Conservation (phyloP, 2,113 vertebrate species). For the Chrysochloris asiatica region DNA sequence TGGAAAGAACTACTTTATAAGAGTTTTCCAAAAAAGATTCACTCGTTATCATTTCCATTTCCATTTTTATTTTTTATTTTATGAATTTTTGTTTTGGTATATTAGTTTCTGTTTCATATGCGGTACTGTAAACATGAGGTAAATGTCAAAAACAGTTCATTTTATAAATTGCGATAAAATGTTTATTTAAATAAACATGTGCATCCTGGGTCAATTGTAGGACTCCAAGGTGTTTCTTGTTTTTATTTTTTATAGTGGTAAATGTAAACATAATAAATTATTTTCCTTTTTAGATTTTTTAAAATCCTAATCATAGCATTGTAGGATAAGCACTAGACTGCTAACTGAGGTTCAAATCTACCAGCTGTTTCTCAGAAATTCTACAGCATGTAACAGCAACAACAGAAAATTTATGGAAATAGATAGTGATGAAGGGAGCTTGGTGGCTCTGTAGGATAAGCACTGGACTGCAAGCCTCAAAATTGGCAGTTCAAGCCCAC, state of each 20-base stretch:
- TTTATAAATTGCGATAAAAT: constrained; percentile 49
- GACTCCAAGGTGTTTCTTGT: constrained; percentile 6
- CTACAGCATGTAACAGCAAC: no score
- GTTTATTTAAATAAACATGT: constrained; percentile 34
- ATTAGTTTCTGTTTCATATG: constrained; percentile 47
- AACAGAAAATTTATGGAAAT: no score
- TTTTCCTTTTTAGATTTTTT: neutral
- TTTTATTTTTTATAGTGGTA: neutral
- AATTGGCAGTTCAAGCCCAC: no score
- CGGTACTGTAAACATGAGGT: constrained; percentile 10
- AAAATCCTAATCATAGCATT: no score
- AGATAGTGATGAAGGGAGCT: no score
- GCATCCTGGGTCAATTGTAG: neutral
- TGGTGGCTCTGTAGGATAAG: no score
- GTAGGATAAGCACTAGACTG: no score
- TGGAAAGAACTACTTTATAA: constrained; percentile 7
- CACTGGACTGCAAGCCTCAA: no score
- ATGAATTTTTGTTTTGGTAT: neutral
- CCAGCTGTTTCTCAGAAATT: no score
- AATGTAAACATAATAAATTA: neutral
- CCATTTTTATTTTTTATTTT: constrained; percentile 17
- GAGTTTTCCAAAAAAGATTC: constrained; percentile 11
- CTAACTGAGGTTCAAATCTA: no score
- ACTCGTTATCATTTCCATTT: constrained; percentile 18
- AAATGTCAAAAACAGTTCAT: constrained; percentile 57